A percentile compares a stretch with the other conserved stretches of the same genome.
phyloP scores from a whole-genome alignment of 2,888 invertebrate species.

The Minunthozetes semirufus region DNA sequence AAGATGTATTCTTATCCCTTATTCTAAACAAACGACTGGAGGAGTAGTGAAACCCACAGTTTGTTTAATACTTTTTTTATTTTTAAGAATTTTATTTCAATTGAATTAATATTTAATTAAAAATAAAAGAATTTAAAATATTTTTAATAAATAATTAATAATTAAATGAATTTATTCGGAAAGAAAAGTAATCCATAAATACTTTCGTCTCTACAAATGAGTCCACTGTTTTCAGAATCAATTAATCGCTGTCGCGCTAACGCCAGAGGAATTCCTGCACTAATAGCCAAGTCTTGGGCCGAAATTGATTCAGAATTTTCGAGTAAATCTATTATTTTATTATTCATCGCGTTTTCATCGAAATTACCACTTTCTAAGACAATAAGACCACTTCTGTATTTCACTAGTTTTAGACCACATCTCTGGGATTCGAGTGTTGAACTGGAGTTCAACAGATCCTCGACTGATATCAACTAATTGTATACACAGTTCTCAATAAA shows the following conservation, averaged over 20 bases:
- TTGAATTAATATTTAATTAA: neutral
- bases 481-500: constrained; percentile 28
- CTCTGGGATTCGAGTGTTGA: constrained; percentile 56
- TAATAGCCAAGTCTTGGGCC: constrained; percentile 37
- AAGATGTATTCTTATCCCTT: no score
- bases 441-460: constrained; percentile 90
- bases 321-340: constrained; percentile 46
- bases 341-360: constrained; percentile 51
- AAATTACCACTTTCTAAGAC: constrained; percentile 73
- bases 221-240: constrained; percentile 75
- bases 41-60: no score
- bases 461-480: constrained; percentile 74
- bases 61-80: no score
- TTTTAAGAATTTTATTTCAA: constrained; percentile 1
- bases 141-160: neutral
- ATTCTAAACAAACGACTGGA: no score
- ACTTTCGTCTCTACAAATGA: constrained; percentile 87
- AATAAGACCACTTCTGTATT: constrained; percentile 91
- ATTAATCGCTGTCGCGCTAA: constrained; percentile 55
- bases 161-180: constrained; percentile 57
- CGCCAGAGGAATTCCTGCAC: constrained; percentile 34
- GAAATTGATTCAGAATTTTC: constrained; percentile 18
- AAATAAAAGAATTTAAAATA: neutral
- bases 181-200: constrained; percentile 91
- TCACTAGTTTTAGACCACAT: constrained; percentile 45